Percentiles rank a stretch among this genome's conserved stretches.
Evolutionary conservation across 2,888 invertebrate species (phyloP).

Genomic region (Quadroppia sp.): DNA sequence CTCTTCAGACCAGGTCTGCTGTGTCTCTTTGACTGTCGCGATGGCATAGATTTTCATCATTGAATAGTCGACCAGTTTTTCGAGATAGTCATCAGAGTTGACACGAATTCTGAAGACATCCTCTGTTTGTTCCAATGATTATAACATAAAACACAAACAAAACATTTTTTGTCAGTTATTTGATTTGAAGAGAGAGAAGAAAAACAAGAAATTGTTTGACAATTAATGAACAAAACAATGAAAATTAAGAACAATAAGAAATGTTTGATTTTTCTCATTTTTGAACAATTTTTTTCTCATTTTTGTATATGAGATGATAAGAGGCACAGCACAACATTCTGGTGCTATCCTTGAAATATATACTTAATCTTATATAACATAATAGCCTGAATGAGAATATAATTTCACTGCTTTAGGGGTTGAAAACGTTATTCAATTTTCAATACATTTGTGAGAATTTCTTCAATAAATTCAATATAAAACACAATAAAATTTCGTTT

Average conservation of each 20-base stretch:
- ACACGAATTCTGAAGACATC: conserved; percentile 63
- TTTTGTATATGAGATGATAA: not conserved
- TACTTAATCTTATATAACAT: conserved; percentile 28
- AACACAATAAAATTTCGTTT: conserved; percentile 18
- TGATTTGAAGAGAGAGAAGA: no score
- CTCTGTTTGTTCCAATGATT: no score
- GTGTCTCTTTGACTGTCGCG: conserved; percentile 72
- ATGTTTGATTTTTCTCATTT: not conserved
- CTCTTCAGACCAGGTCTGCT: conserved; percentile 75
- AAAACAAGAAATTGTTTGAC: not conserved
- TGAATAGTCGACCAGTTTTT: conserved; percentile 66
- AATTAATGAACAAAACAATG: not conserved
- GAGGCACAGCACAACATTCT: not conserved
- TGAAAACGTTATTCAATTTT: not conserved
- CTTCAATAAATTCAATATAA: not conserved
- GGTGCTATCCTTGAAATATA: conserved; percentile 27
- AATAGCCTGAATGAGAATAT: conserved; percentile 23
- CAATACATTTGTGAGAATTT: not conserved
- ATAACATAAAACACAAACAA: no score
- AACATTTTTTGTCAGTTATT: no score
- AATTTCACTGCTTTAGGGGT: conserved; percentile 19
- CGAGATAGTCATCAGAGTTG: conserved; percentile 64
- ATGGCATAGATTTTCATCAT: conserved; percentile 69
- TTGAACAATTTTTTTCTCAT: not conserved
- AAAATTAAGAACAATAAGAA: not conserved